Percentiles rank a stretch among this genome's conserved stretches.
phyloP scores from a whole-genome alignment of 2,797 vertebrate genomes.

The Sibirionetta formosa region DNA sequence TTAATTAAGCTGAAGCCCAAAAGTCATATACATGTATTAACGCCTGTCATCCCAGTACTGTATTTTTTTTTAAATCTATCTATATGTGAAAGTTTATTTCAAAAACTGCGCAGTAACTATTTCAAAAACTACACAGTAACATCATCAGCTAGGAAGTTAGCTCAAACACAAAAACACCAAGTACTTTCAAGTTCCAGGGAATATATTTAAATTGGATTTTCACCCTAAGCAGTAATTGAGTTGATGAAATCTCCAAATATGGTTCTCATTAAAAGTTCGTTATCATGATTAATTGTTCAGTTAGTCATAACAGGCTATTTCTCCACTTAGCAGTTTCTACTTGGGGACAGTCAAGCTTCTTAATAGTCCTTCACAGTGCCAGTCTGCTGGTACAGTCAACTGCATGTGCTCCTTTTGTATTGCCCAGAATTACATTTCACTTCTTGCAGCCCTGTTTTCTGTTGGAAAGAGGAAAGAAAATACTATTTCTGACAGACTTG shows the following conservation, averaged over 20 bases:
- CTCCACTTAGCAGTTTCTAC: background rate
- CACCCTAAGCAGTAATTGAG: background rate
- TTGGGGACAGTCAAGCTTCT: background rate
- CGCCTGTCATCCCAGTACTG: background rate
- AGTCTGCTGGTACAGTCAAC: background rate
- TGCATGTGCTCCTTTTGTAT: background rate
- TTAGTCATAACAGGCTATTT: background rate
- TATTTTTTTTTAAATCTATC: background rate
- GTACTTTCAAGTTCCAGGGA: background rate
- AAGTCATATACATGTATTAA: background rate
- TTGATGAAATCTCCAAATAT: background rate
- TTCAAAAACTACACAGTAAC: background rate
- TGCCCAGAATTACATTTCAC: background rate
- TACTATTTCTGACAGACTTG: rapidly evolving
- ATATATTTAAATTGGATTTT: background rate
- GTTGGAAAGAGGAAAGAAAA: background rate
- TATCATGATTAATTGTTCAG: background rate
- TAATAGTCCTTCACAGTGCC: background rate
- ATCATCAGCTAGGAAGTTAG: background rate
- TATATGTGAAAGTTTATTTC: background rate
- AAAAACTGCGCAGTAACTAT: too few species aligned
- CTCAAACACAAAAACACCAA: background rate
- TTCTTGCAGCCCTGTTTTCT: background rate
- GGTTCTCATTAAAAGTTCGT: background rate
- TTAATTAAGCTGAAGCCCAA: constrained; percentile 7